Base-by-base conservation (phyloP, 2,888 invertebrate genomes). In the Eupelmus urozonus region DNA sequence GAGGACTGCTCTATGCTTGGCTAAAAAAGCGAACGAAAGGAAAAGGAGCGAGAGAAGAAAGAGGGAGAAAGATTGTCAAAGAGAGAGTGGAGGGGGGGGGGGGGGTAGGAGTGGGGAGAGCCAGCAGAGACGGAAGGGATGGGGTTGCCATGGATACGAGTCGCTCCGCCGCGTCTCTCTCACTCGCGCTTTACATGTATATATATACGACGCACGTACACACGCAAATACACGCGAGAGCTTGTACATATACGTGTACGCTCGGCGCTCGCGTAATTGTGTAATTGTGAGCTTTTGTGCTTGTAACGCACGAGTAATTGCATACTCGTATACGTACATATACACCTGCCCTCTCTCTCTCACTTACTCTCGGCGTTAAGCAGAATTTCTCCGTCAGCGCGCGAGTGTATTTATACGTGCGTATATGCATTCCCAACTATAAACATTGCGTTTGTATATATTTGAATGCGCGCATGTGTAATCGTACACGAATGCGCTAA, bases 111-210 rank as follows among this genome's bases (percentile, higher is more conserved):
- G 70, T 62, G 78, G 71, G 57, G 80, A 60, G 76, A 73, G 80
- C 72, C 79, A 81, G 81, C 82, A 84, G 84, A 82, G 83, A 84
- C 85, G 82, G 85, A 82, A 84, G 87, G 86, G 85, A 85, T 84
- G 45, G 45, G 83, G 88, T 88, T 86, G 80, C 87, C 85, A 88
- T 88, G 88, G 88, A 84, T 86, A 88, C 88, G 83, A 85, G 85
- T 85, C 84, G 84, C 85, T 86, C 81, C 81, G 82, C 71, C 53
- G 40, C 63, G 60, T 53, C 49, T 63, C 53, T 55, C 49, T 27
- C 49, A 16, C 62, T 70, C 55, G 20, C 13, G 55, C 34, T 62
- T 23, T 78, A 69, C 60, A 60, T 66, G 59, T n/a, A n/a, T n/a
- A n/a, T n/a, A n/a, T n/a, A n/a, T n/a, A n/a, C n/a, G n/a, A n/a